Evolutionary conservation across 37 sponge, comb jelly and placozoan species (phyloP).

Genomic region (Mnemiopsis leidyi): DNA sequence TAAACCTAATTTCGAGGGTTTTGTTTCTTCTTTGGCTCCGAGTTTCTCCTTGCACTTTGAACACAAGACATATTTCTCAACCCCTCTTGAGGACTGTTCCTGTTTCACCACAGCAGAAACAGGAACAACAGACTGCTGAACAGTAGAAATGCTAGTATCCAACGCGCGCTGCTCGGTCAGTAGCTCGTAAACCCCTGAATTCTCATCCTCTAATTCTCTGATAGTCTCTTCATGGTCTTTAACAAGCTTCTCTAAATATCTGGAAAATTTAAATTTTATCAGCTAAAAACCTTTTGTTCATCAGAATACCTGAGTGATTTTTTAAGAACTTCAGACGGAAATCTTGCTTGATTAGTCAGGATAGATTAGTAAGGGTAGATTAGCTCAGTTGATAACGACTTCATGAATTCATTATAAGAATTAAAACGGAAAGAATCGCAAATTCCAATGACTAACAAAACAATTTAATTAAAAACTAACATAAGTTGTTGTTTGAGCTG

Average conservation of each 20-base stretch:
- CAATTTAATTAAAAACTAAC: too few species aligned
- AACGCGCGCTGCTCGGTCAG: not conserved
- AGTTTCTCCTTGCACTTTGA: not conserved
- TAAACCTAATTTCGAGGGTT: not conserved
- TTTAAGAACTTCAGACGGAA: too few species aligned
- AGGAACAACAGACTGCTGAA: not conserved
- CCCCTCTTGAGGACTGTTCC: not conserved
- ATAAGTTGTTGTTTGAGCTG: slow-evolving; percentile 23
- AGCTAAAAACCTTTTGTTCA: too few species aligned
- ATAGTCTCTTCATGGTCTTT: slow-evolving; percentile 15
- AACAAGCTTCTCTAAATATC: not conserved
- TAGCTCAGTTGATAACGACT: too few species aligned
- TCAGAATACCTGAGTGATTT: too few species aligned
- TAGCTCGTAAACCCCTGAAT: not conserved
- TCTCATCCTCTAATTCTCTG: slow-evolving; percentile 13
- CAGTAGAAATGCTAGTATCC: not conserved
- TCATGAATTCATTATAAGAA: too few species aligned
- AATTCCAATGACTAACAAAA: too few species aligned
- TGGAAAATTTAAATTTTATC: too few species aligned
- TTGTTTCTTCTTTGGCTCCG: not conserved
- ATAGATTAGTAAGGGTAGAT: too few species aligned
- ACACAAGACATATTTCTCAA: not conserved
- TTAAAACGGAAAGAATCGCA: too few species aligned
- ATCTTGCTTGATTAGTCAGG: too few species aligned
- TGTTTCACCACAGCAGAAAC: not conserved